These are phyloP conservation scores for Rhynchotus rufescens DNA, from an alignment of 2,797 vertebrate genomes.

Conservation along the genomic window DNA sequence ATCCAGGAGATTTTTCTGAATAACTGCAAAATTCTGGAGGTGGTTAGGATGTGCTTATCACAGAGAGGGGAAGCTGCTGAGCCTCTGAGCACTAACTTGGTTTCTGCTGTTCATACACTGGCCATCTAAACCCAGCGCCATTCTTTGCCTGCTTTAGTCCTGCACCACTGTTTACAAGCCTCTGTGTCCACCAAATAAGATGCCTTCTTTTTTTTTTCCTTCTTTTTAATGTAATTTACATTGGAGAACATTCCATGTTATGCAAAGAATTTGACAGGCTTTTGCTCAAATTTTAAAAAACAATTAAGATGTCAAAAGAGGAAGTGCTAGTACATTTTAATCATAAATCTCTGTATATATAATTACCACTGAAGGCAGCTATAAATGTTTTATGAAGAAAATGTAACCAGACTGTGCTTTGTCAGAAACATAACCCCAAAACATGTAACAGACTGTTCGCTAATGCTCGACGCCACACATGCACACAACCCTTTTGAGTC, in stretches of 20 bases:
- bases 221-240: conserved; percentile 66
- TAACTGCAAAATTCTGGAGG: neutral
- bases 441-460: conserved; percentile 64
- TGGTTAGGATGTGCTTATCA: neutral
- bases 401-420: conserved; percentile 67
- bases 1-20: neutral
- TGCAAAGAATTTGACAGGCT: conserved; percentile 76
- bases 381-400: conserved; percentile 77
- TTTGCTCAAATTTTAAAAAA: conserved; percentile 74
- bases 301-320: conserved; percentile 79
- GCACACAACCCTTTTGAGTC: conserved; percentile 45
- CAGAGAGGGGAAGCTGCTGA: neutral
- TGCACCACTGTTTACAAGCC: conserved; percentile 46
- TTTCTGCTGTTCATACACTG: neutral
- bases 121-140: neutral
- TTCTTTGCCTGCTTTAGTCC: conserved; percentile 25
- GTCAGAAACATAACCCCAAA: conserved; percentile 73
- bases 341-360: conserved; percentile 78
- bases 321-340: conserved; percentile 71
- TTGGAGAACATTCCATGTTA: conserved; percentile 56
- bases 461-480: conserved; percentile 65
- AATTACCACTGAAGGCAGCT: conserved; percentile 75
- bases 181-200: conserved; percentile 48
- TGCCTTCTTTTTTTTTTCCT: neutral
- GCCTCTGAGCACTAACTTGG: neutral